Evolutionary conservation across 2,888 invertebrate genomes (phyloP), one percentile per base, ranked within the genome.

Genomic region (Antheraea assamensis): DNA sequence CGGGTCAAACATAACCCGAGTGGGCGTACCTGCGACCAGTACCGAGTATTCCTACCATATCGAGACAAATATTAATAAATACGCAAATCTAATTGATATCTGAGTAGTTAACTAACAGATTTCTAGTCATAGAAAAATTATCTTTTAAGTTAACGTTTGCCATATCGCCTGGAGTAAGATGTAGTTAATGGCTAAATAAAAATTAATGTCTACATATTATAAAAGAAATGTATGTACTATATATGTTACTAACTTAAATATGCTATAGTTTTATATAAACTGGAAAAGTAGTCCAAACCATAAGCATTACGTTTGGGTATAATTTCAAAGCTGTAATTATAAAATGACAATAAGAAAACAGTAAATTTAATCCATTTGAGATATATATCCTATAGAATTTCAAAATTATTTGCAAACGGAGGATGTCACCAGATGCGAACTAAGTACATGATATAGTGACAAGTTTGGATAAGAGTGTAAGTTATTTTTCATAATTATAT

Each of bases 1-100:
- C 31, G 58, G 71, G 71, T 55, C 71, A 71, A 35, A 27, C 24
- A 31, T 35, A 35, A 58, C 55, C 24, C 31, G 71, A 64, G 61
- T 71, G 71, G 71, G 71, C 71, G 71, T n/a, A 24, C 55, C 30
- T 30, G 24, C 58, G 58, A 35, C 47, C 49, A 35, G 71, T 64
- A 30, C 71, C 55, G 31, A 55, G 58, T 58, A 30, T 64, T 17
- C 2, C 30, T 64, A 68, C 68, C 68, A 68, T 68, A 68, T 68
- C 35, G 68, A 35, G 68, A 68, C 31, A 35, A 68, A 68, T 68
- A 68, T 68, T 68, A 68, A 35, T 68, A 68, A 68, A 21, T 35
- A 68, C 68, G 35, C 68, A 68, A 68, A 68, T 35, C 35, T n/a
- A 68, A 68, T 68, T 68, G 31, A 68, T 35, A 21, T 35, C 21